phyloP scores from a whole-genome alignment of 1,140 invertebrate species.

The Procambarus virginalis region DNA sequence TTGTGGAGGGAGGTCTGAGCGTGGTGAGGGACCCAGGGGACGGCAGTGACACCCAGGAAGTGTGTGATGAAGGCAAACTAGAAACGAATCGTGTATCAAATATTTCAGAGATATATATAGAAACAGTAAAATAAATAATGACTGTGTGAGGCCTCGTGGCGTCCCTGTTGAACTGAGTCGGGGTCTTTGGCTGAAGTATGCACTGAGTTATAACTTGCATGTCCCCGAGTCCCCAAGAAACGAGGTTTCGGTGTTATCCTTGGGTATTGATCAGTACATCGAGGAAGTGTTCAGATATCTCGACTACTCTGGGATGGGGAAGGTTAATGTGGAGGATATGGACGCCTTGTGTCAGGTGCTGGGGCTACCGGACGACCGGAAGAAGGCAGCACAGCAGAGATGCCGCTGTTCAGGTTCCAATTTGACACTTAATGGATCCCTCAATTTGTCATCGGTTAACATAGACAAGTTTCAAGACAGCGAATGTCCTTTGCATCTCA shows the following conservation, averaged over 20 bases:
- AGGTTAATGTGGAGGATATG: constrained; percentile 21
- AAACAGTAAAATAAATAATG: background rate
- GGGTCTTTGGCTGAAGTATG: constrained; percentile 28
- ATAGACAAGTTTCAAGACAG: background rate
- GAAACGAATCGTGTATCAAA: background rate
- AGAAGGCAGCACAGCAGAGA: background rate
- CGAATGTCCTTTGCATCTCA: constrained; percentile 31
- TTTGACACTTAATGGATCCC: constrained; percentile 29
- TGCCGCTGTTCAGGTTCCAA: constrained; percentile 43
- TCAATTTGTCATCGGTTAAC: background rate
- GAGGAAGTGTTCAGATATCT: constrained; percentile 49
- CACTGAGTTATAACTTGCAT: constrained; percentile 36
- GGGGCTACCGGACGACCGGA: background rate
- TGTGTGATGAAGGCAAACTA: background rate
- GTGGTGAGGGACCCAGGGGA: constrained; percentile 14
- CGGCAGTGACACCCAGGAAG: constrained; percentile 19
- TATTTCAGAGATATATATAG: background rate
- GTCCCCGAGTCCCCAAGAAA: constrained; percentile 41
- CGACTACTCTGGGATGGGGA: constrained; percentile 21
- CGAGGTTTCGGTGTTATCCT: constrained; percentile 44
- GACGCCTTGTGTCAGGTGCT: constrained; percentile 33
- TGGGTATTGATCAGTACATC: constrained; percentile 49
- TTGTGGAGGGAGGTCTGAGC: background rate
- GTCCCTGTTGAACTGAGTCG: background rate
- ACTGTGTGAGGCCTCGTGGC: background rate